Evolutionary conservation across 92 coral and sea anemone species (phyloP).

Genomic region (Meandrina meandrites): DNA sequence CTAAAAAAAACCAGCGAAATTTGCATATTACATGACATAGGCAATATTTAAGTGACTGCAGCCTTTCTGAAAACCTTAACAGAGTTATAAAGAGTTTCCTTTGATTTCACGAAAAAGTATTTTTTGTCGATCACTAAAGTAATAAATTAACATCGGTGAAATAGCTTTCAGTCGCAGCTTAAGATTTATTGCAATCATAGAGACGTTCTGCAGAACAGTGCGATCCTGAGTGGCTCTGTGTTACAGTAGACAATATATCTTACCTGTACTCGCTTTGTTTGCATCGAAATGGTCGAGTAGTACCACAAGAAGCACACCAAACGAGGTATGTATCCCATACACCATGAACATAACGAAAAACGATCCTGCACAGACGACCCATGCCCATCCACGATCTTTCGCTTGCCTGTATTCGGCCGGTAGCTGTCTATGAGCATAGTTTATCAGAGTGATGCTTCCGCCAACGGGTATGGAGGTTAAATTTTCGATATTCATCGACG

Average conservation of each 20-base stretch:
- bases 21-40: slow-evolving; percentile 6
- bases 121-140: background rate
- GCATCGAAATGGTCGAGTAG: slow-evolving; percentile 72
- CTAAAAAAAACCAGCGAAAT: background rate
- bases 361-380: slow-evolving; percentile 84
- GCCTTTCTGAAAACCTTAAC: background rate
- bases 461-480: slow-evolving; percentile 79
- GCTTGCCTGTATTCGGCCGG: slow-evolving; percentile 10
- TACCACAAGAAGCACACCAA: slow-evolving; percentile 78
- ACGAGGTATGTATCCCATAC: slow-evolving; percentile 85
- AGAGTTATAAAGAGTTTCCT: too few species aligned
- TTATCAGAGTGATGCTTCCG: slow-evolving; percentile 70
- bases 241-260: background rate
- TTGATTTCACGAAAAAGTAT: background rate
- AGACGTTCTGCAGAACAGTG: background rate
- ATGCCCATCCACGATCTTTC: slow-evolving; percentile 77
- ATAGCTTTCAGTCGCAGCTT: background rate
- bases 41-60: background rate
- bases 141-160: background rate
- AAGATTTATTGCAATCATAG: background rate
- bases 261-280: slow-evolving; percentile 87
- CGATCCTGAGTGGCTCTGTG: background rate
- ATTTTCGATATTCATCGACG: slow-evolving; percentile 71
- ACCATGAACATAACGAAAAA: slow-evolving; percentile 84
- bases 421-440: slow-evolving; percentile 63